These are phyloP conservation scores for Spondyliosoma cantharus DNA, from an alignment of 2,797 vertebrate species.

Conservation along the genomic window DNA sequence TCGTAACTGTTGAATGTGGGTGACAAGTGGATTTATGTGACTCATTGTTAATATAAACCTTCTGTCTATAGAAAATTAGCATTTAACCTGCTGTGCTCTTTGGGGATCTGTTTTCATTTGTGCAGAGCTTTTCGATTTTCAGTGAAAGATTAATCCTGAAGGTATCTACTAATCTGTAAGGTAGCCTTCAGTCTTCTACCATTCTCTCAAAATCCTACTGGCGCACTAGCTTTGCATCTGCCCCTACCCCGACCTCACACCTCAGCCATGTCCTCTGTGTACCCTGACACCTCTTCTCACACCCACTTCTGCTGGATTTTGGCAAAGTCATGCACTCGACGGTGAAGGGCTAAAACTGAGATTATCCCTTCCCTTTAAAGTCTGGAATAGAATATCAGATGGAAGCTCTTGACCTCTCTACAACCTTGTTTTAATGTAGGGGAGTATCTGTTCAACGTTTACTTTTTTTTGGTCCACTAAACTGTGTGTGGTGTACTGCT, in stretches of 20 bases:
- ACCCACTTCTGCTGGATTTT: neutral
- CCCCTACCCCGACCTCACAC: neutral
- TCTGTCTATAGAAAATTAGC: neutral
- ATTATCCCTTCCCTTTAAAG: conserved; percentile 25
- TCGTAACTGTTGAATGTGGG: no score
- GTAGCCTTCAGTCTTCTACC: no score
- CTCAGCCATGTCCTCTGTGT: neutral
- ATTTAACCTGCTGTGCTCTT: neutral
- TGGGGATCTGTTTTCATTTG: neutral
- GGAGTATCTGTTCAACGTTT: neutral
- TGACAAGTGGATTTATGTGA: neutral
- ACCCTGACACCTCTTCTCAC: neutral
- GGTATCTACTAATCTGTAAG: neutral
- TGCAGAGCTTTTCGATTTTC: neutral
- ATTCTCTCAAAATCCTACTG: neutral
- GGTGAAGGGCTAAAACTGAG: conserved; percentile 20
- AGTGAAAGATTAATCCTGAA: neutral
- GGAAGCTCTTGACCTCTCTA: conserved; percentile 14
- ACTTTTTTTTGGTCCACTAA: neutral
- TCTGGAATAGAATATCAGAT: neutral
- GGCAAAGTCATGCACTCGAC: conserved; percentile 10
- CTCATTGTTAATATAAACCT: neutral
- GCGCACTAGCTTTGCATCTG: no score
- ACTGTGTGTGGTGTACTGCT: neutral
- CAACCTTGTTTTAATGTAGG: neutral